A percentile compares a stretch with the other conserved stretches of the same genome.
Evolutionary conservation across 2,888 invertebrate species (phyloP).

Genomic region (Nomada lathburiana): DNA sequence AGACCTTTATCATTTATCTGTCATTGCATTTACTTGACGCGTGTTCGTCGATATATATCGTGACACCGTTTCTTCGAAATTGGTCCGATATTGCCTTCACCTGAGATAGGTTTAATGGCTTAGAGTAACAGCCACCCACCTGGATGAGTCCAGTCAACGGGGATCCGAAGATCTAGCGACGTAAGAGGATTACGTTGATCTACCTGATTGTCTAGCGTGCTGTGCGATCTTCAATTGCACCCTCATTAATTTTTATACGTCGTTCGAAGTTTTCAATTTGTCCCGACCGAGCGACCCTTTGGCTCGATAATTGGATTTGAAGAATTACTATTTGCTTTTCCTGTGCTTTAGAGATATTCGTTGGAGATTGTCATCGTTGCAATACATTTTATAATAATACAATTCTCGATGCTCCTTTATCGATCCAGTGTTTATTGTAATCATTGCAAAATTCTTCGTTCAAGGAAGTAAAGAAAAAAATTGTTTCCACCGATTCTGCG

Average conservation of each 20-base stretch:
- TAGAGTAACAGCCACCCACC: conserved; percentile 43
- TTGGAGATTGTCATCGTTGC: conserved; percentile 15
- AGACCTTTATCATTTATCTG: background rate
- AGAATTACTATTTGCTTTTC: conserved; percentile 9
- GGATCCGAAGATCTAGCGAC: conserved; percentile 54
- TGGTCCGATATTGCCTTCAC: conserved; percentile 70
- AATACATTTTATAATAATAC: conserved; percentile 29
- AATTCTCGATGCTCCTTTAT: background rate
- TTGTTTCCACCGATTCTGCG: conserved; percentile 2
- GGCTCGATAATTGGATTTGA: conserved; percentile 14
- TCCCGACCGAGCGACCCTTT: conserved; percentile 11
- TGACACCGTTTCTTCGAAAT: conserved; percentile 68
- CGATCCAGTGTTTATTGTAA: conserved; percentile 14
- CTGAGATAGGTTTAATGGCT: conserved; percentile 71
- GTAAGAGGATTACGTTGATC: conserved; percentile 72
- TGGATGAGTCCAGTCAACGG: conserved; percentile 69
- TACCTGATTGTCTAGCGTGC: conserved; percentile 64
- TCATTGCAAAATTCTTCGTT: background rate
- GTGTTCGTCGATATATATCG: conserved; percentile 28
- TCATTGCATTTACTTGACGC: background rate
- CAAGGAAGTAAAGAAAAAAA: background rate
- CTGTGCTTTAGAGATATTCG: background rate
- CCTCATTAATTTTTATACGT: conserved; percentile 67
- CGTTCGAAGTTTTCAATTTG: conserved; percentile 57
- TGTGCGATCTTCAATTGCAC: conserved; percentile 59